These are phyloP conservation scores for Drosophila siamana DNA, from an alignment of 2,888 invertebrate species.

Conservation along the genomic window DNA sequence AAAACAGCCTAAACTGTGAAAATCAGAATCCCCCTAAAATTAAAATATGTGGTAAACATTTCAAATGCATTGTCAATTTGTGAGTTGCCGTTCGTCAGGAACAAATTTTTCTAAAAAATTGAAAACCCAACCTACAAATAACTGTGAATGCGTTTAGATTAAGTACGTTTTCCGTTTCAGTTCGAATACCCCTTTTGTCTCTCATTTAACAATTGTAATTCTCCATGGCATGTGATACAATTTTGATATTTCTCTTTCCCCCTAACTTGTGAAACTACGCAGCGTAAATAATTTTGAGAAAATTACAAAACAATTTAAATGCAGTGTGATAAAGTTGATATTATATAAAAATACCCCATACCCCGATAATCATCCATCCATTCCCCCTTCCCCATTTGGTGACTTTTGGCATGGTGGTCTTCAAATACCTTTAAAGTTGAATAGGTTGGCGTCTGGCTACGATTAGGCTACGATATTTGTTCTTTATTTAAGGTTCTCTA, in stretches of 20 bases:
- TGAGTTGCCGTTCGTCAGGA: constrained; percentile 51
- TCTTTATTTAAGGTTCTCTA: constrained; percentile 7
- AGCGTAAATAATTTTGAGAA: constrained; percentile 47
- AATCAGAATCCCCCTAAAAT: constrained; percentile 1
- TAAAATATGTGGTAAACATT: constrained; percentile 36
- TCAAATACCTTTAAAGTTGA: constrained; percentile 39
- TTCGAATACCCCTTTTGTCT: constrained; percentile 10
- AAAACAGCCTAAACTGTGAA: constrained; percentile 65
- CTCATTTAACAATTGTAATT: background rate
- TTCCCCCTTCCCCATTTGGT: constrained; percentile 47
- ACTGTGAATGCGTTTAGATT: constrained; percentile 55
- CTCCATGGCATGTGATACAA: constrained; percentile 27
- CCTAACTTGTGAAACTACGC: constrained; percentile 28
- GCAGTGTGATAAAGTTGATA: constrained; percentile 47
- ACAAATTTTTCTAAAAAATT: constrained; percentile 51
- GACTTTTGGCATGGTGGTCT: constrained; percentile 65
- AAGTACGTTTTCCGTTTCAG: constrained; percentile 17
- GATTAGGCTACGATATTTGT: constrained; percentile 8
- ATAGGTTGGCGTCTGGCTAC: constrained; percentile 15
- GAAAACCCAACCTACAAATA: constrained; percentile 45
- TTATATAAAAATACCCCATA: constrained; percentile 15
- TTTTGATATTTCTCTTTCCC: constrained; percentile 11
- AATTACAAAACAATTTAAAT: constrained; percentile 18
- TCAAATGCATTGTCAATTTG: constrained; percentile 48
- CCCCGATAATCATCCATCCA: background rate